Base-by-base conservation (phyloP, 2,113 vertebrate species). In the Pelobates fuscus region DNA sequence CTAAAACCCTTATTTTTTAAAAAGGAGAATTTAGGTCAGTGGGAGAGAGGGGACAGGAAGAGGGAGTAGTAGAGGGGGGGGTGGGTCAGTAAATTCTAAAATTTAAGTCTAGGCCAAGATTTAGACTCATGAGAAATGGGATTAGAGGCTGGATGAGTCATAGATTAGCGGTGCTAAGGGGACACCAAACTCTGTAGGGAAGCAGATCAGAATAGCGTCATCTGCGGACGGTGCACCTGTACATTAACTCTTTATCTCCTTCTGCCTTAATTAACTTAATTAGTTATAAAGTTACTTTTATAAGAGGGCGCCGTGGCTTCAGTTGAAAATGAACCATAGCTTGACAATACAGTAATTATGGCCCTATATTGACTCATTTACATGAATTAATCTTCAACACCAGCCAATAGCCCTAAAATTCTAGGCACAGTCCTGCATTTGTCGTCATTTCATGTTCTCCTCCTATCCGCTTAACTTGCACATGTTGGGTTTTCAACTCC, bases 141-240 rank as follows among this genome's bases (percentile, higher is more conserved):
- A 64, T 55, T 20, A 37, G 4, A 65, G 32, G 21, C 2, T 54
- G 17, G 54, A 73, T 73, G 43, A 63, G 7, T 55, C 27, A 37
- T 8, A 72, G 55, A 41, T 37, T n/a, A 37, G 32, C 32, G 10
- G 32, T 10, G 32, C 10, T 10, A 11, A 4, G 60, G 44, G 17
- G 15, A 46, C 7, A 5, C 3, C 11, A 18, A 46, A 17, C 24
- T 67, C 54, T 55, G 25, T 24, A 21, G 57, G 54, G 63, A 75
- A 17, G 18, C 30, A 5, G n/a, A 59, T 21, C 52, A 41, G 12
- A 52, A 75, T 18, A 75, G 24, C 43, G 58, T 66, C 24, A 27
- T 44, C 24, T 26, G 14, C 32, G 66, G 63, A 52, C 57, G 8
- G 2, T 37, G 64, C 72, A 75, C 63, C 72, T 75, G 72, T 63